A percentile compares a stretch with the other conserved stretches of the same genome.
phyloP scores from a whole-genome alignment of 2,797 vertebrate species.

The Hypotaenidia philippensis region DNA sequence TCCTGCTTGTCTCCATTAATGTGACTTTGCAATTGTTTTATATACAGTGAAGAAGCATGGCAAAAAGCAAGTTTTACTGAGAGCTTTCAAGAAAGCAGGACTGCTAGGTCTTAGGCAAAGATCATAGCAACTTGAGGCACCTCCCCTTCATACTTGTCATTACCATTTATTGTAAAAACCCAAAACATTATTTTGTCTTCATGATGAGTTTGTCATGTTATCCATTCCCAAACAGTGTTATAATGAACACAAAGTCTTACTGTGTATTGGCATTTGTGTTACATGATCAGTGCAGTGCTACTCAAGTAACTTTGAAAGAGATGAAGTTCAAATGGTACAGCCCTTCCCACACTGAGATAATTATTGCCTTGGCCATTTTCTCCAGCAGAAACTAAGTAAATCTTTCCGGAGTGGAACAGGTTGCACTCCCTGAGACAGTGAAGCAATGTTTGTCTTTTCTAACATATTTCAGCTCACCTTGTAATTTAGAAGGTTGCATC shows the following conservation, averaged over 20 bases:
- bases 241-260: background rate
- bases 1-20: background rate
- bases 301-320: background rate
- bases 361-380: background rate
- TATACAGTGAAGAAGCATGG: background rate
- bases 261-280: background rate
- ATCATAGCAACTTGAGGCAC: background rate
- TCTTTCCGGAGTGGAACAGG: background rate
- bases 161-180: background rate
- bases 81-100: background rate
- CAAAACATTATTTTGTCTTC: background rate
- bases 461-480: background rate
- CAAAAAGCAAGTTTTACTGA: background rate
- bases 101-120: background rate
- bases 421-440: background rate
- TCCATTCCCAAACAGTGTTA: background rate
- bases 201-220: background rate
- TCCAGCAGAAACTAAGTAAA: background rate
- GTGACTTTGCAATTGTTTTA: background rate
- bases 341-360: background rate
- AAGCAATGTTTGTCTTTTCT: background rate
- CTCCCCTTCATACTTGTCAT: background rate
- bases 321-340: background rate
- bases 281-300: background rate
- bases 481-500: slow-evolving; percentile 7